A percentile compares a stretch with the other conserved stretches of the same genome.
phyloP scores from a whole-genome alignment of 2,797 vertebrate genomes.

The Sternotherus odoratus region DNA sequence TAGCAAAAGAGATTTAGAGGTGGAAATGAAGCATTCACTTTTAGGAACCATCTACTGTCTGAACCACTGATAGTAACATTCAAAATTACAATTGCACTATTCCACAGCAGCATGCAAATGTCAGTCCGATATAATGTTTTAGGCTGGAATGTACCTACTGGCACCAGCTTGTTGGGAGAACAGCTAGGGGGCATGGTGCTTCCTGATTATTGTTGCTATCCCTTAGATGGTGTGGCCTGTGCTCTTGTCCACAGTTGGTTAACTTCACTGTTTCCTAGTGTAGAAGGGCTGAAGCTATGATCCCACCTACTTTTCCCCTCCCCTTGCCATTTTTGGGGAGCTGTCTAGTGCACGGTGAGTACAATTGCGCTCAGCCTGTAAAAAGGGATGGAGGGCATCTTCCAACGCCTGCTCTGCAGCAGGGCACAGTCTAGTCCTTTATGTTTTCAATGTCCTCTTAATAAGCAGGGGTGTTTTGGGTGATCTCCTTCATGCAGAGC shows the following conservation, averaged over 20 bases:
- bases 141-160: not conserved
- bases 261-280: not conserved
- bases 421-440: not conserved
- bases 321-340: not conserved
- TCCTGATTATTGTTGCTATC: not conserved
- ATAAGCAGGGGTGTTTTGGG: not conserved
- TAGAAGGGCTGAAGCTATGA: not conserved
- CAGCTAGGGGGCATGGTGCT: not conserved
- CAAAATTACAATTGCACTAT: not conserved
- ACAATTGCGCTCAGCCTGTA: not conserved
- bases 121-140: not conserved
- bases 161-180: not conserved
- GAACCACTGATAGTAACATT: not conserved
- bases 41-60: not conserved
- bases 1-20: not conserved
- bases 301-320: not conserved
- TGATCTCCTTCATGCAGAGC: not conserved
- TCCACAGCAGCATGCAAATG: not conserved
- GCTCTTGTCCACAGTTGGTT: not conserved
- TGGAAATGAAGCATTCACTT: not conserved
- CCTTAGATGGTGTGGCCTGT: not conserved
- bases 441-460: not conserved
- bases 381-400: fast-evolving
- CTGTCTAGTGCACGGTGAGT: not conserved
- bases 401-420: not conserved